These are phyloP conservation scores for Notarius lentiginosus DNA, from an alignment of 2,113 vertebrate genomes.

Conservation along the genomic window DNA sequence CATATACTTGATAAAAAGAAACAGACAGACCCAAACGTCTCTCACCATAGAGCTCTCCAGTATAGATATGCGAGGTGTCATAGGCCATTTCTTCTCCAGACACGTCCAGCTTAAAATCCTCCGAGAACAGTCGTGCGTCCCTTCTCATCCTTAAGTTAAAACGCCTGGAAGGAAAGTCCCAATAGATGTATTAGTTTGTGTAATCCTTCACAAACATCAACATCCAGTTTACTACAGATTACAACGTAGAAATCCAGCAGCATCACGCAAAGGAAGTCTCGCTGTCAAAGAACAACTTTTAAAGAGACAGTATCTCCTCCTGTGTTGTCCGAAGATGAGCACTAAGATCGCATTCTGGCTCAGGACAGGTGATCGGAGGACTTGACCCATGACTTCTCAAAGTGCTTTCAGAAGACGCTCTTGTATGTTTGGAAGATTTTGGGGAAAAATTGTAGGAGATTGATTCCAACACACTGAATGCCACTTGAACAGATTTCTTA, in stretches of 20 bases:
- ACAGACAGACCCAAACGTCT: constrained; percentile 5
- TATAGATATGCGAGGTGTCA: constrained; percentile 98
- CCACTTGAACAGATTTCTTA: background rate
- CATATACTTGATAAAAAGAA: background rate
- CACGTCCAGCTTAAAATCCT: constrained; percentile 90
- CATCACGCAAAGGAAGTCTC: background rate
- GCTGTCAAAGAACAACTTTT: background rate
- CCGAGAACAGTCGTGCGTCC: constrained; percentile 87
- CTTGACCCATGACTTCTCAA: background rate
- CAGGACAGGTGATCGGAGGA: background rate
- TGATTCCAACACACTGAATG: background rate
- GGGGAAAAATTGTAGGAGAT: background rate
- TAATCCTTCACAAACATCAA: background rate
- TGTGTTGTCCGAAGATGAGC: background rate
- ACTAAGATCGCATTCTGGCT: background rate
- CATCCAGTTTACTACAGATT: background rate
- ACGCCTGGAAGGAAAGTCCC: constrained; percentile 73
- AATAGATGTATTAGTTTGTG: background rate
- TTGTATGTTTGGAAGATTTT: background rate
- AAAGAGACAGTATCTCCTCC: background rate
- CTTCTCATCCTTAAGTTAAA: constrained; percentile 97
- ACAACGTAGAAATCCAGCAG: background rate
- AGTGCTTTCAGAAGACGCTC: background rate
- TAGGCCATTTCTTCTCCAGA: constrained; percentile 83
- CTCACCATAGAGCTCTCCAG: constrained; percentile 94